Percentiles rank a stretch among this genome's conserved stretches.
Conservation (phyloP, 2,888 invertebrate species). For the Macaria liturata region DNA sequence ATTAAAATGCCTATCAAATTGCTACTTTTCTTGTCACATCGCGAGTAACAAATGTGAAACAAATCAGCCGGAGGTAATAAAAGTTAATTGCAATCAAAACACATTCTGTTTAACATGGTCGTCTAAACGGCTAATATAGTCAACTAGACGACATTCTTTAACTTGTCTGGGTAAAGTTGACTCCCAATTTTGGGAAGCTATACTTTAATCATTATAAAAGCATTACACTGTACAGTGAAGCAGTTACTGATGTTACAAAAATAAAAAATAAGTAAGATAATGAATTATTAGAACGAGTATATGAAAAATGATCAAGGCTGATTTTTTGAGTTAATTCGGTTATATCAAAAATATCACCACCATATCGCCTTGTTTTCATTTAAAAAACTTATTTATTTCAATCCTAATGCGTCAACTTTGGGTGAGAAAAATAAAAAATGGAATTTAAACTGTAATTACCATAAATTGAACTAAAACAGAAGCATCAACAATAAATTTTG, state of each 20-base stretch:
- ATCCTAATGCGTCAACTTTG: no score
- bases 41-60: slow-evolving; percentile 31
- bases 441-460: no score
- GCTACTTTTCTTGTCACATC: slow-evolving; percentile 7
- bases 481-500: no score
- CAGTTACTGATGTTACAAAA: slow-evolving; percentile 4
- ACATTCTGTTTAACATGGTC: slow-evolving; percentile 27
- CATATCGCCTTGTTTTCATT: no score
- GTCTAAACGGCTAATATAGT: slow-evolving; percentile 30
- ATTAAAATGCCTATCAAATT: slow-evolving; percentile 14
- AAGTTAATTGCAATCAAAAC: slow-evolving; percentile 35
- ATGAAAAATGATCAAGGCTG: no score
- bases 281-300: no score
- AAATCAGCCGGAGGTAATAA: slow-evolving; percentile 26
- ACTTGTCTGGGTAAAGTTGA: slow-evolving; percentile 30
- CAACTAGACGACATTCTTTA: slow-evolving; percentile 35
- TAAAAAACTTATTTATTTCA: no score
- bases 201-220: slow-evolving; percentile 42
- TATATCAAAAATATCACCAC: no score
- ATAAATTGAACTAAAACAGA: no score
- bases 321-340: no score
- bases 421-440: no score
- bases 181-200: slow-evolving; percentile 44
- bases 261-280: background rate
- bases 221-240: background rate